Base-by-base conservation (phyloP, 1,140 invertebrate species). In the Phortica variegata region DNA sequence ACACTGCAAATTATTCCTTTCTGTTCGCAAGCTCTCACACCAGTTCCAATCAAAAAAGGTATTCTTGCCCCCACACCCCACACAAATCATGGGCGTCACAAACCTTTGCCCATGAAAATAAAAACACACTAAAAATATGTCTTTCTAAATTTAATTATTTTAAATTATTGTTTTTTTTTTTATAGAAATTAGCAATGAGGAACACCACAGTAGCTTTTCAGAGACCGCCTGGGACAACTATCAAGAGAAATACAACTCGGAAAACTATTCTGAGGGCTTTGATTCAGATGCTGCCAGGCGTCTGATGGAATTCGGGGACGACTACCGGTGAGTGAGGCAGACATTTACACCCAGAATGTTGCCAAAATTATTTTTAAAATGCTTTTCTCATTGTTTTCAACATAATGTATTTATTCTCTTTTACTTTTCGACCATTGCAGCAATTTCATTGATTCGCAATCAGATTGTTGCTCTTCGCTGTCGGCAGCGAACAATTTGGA, bases 161-260 rank as follows among this genome's bases (percentile, higher is more conserved):
- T n/a, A 36, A n/a, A 37, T 23, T 40, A 23, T 21, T 31, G 26
- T 31, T 45, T 31, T 40, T 39, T 1, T 37, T 31, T 15, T 43
- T 15, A 17, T 12, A 75, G 72, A 75, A 47, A 61, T 73, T 15
- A 75, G 81, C 26, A 83, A 81, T 1, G 85, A 85, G 70, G 84
- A 85, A 56, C 83, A 85, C 58, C 83, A 85, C 58, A 91, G 85
- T 74, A 93, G 90, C 26, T 87, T 92, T 61, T 93, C 90, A 2
- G 93, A 95, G 75, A 72, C 73, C 17, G 90, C 86, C 31, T 89
- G 87, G 87, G 87, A 89, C 74, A 87, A 86, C 71, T 89, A 89
- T 78, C 87, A 88, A 88, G 91, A 93, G 76, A 92, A 92, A 74
- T 94, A 95, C 73, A 85, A 90, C 73, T 93, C 90, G 48, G 92